Evolutionary conservation across 2,797 vertebrate genomes (phyloP).

Genomic region (Chrosomus eos): DNA sequence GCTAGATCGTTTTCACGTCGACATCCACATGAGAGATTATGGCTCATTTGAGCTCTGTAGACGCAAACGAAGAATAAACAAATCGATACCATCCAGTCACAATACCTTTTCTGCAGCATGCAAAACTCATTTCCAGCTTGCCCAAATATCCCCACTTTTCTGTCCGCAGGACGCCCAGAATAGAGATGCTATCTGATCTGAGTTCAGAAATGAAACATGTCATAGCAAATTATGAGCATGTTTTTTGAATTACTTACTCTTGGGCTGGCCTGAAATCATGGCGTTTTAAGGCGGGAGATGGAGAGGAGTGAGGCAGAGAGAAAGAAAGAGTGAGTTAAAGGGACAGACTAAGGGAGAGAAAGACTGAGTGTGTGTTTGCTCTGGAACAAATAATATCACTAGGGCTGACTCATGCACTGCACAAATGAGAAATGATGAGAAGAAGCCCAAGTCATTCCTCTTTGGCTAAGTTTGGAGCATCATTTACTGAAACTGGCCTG

Average conservation of each 20-base stretch:
- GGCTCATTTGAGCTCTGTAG: slow-evolving; percentile 63
- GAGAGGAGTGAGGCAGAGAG: slow-evolving; percentile 23
- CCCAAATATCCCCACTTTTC: slow-evolving; percentile 67
- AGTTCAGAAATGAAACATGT: slow-evolving; percentile 86
- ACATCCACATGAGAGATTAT: slow-evolving; percentile 55
- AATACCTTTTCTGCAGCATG: slow-evolving; percentile 68
- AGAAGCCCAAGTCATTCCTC: slow-evolving; percentile 78
- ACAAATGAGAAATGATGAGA: slow-evolving; percentile 82
- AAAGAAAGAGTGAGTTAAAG: slow-evolving; percentile 26
- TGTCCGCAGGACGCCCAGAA: slow-evolving; percentile 66
- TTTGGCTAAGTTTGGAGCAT: slow-evolving; percentile 82
- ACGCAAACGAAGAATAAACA: slow-evolving; percentile 69
- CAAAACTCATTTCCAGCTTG: slow-evolving; percentile 68
- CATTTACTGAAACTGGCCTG: slow-evolving; percentile 82
- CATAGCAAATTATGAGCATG: slow-evolving; percentile 84
- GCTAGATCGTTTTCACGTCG: slow-evolving; percentile 42
- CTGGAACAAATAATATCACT: slow-evolving; percentile 85
- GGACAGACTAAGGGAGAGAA: slow-evolving; percentile 45
- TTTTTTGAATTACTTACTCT: slow-evolving; percentile 79
- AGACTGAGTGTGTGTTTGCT: slow-evolving; percentile 72
- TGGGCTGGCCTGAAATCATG: slow-evolving; percentile 43
- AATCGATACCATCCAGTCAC: slow-evolving; percentile 69
- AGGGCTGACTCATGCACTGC: slow-evolving; percentile 80
- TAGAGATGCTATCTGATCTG: slow-evolving; percentile 82
- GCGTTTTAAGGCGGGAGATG: slow-evolving; percentile 31